Evolutionary conservation across 2,888 invertebrate species (phyloP), one percentile per base, ranked within the genome.

Genomic region (Magallana nippona): DNA sequence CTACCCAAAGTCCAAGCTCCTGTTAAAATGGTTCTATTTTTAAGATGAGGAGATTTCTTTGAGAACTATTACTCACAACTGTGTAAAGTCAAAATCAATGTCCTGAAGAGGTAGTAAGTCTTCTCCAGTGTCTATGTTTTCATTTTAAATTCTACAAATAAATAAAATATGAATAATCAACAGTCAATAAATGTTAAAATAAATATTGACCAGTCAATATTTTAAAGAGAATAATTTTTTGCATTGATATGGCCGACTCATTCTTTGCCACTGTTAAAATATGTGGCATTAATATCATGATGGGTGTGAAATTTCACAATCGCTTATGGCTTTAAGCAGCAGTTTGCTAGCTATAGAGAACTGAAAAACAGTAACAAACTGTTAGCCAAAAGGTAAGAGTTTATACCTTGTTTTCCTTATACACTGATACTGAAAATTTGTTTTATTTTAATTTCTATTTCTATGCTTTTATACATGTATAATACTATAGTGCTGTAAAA

Each of bases 61-160:
- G 60, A 60, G 60, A 60, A 60, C 60, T 60, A 60, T 60, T 60
- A 60, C 60, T 60, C 60, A 15, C 60, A 60, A 60, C 60, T 60
- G 60, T 60, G 60, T 60, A 32, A 2, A 32, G 1, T 32, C 32
- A 60, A 60, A 60, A 17, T 60, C 60, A 60, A 60, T 60, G 13
- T 60, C 60, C 60, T 60, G 15, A 60, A 60, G 60, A 60, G 60
- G 60, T 60, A 60, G 60, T 60, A 60, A 15, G 15, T 60, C 60
- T 60, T 60, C 60, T 19, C 19, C 60, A 60, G 60, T 60, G 60
- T 60, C 60, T 60, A n/a, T 60, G 60, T 60, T 60, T 17, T 60
- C 60, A 17, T 60, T 13, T 60, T 60, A 17, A 60, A 60, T 60
- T 60, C 60, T 60, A 60, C 13, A 60, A 60, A 17, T 60, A 15